Conservation (phyloP, 23 tunicate species). For the Ascidia mentula region DNA sequence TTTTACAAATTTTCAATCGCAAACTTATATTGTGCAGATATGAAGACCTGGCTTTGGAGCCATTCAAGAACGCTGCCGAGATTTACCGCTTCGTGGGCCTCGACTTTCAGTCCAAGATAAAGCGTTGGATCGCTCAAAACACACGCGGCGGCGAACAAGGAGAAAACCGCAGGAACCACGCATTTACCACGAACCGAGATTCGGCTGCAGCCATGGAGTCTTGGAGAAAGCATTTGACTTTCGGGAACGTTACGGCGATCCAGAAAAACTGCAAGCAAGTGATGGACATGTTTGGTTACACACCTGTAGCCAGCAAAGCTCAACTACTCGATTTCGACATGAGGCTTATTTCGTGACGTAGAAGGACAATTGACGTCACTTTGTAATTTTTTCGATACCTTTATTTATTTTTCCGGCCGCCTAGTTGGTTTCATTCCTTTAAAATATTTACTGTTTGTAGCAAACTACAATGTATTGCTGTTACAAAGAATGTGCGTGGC, state of each 20-base stretch:
- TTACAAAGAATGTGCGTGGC: no score
- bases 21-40: slow-evolving; percentile 72
- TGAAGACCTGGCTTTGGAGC: slow-evolving; percentile 77
- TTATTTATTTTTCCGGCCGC: no score
- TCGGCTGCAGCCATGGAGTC: slow-evolving; percentile 77
- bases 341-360: background rate
- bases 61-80: slow-evolving; percentile 38
- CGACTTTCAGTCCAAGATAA: slow-evolving; percentile 16
- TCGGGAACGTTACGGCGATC: slow-evolving; percentile 27
- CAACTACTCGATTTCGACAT: slow-evolving; percentile 23
- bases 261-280: slow-evolving; percentile 53
- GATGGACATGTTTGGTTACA: slow-evolving; percentile 61
- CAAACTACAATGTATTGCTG: no score
- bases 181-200: slow-evolving; percentile 74
- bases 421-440: no score
- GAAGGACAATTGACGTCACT: background rate
- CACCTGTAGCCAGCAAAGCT: slow-evolving; percentile 9
- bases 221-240: slow-evolving; percentile 63
- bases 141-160: slow-evolving; percentile 29
- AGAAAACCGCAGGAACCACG: slow-evolving; percentile 14
- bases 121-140: slow-evolving; percentile 69
- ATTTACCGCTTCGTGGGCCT: slow-evolving; percentile 74
- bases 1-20: no score
- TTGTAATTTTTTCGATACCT: no score
- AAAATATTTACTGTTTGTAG: no score